Conservation (phyloP, 2,797 vertebrate species). For the Urocyon cinereoargenteus region DNA sequence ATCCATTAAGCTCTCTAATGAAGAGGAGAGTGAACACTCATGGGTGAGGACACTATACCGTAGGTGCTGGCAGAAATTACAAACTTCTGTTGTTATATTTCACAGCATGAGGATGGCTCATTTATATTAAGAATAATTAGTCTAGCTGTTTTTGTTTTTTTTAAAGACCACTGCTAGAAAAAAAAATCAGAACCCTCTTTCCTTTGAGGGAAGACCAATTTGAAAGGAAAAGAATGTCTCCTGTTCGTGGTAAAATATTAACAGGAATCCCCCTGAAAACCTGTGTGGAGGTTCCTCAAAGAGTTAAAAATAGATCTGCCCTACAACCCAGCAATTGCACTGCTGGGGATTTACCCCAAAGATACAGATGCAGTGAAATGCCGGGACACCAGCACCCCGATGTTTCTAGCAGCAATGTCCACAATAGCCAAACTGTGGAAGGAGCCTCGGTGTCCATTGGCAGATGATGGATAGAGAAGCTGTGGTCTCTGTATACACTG, state of each 20-base stretch:
- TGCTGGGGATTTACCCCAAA: too few species aligned
- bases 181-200: background rate
- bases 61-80: background rate
- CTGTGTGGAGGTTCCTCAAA: too few species aligned
- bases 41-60: conserved; percentile 56
- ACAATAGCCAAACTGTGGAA: too few species aligned
- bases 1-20: conserved; percentile 80
- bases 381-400: too few species aligned
- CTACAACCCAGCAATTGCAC: too few species aligned
- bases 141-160: background rate
- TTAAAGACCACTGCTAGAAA: background rate
- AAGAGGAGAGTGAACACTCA: conserved; percentile 36
- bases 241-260: background rate
- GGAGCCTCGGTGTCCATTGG: too few species aligned
- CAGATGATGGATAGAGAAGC: too few species aligned
- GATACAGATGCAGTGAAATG: too few species aligned
- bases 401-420: too few species aligned
- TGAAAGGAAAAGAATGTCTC: conserved; percentile 8
- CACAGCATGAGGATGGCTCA: background rate
- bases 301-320: too few species aligned
- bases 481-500: too few species aligned
- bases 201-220: background rate
- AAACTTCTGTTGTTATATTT: background rate
- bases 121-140: background rate
- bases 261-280: background rate